Conservation (phyloP, 2,113 vertebrate species). For the Apteryx owenii region DNA sequence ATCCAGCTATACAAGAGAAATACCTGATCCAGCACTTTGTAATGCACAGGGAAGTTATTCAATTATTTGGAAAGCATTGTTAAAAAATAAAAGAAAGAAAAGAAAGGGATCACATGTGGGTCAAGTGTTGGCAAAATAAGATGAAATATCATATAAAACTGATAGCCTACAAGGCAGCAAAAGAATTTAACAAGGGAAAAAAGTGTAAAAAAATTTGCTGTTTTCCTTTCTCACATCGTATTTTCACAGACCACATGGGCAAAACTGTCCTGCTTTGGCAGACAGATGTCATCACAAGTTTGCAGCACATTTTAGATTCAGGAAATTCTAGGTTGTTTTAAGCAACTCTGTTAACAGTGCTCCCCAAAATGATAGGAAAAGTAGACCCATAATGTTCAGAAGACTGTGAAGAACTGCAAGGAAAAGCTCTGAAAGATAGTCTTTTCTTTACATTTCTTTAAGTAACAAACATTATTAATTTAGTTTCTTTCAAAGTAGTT, state of each 20-base stretch:
- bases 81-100: background rate
- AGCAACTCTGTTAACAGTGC: constrained; percentile 53
- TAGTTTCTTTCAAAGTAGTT: background rate
- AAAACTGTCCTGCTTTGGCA: background rate
- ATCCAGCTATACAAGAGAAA: constrained; percentile 47
- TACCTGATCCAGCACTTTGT: constrained; percentile 39
- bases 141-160: constrained; percentile 29
- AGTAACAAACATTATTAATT: background rate
- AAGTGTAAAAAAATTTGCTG: background rate
- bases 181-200: background rate
- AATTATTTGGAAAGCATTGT: constrained; percentile 41
- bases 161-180: background rate
- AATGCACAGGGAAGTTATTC: constrained; percentile 47
- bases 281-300: background rate
- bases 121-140: constrained; percentile 30
- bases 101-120: background rate
- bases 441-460: constrained; percentile 2
- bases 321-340: constrained; percentile 55
- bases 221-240: constrained; percentile 9
- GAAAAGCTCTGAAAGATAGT: background rate
- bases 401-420: background rate
- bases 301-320: constrained; percentile 33
- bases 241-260: background rate
- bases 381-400: constrained; percentile 26
- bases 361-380: constrained; percentile 53